Base-by-base conservation (phyloP, 1,140 invertebrate genomes). In the Trichomalopsis sarcophagae region DNA sequence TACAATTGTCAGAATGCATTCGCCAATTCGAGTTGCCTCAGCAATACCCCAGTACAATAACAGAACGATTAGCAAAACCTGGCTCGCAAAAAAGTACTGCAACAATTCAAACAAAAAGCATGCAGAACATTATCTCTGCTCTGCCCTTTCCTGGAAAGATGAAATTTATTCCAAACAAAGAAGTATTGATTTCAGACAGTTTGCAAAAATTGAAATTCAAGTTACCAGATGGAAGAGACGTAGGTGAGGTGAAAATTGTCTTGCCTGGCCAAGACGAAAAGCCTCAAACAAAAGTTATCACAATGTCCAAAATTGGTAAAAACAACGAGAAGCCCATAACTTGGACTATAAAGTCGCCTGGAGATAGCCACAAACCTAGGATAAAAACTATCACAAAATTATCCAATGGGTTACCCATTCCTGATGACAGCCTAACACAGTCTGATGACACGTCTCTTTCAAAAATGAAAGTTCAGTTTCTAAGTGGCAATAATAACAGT, bases 201-300 rank as follows among this genome's bases (percentile, higher is more conserved):
- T 33, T 90, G 21, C 87, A 87, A 9, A 91, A 90, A 68, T 55
- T 91, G 0, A 89, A 91, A 69, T 75, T 91, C 44, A 87, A 88
- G 30, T 86, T 87, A 9, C 77, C 71, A 1, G 79, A 88, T 83
- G 91, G 91, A 0, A 88, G 87, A 69, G 89, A 92, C 47, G 82
- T 92, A 1, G 91, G 91, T 10, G 89, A 91, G 68, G 86, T 91
- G 33, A 89, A 91, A 9, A 69, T 90, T 3, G 33, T 2, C 27
- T 33, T 3, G 4, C 75, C 75, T 13, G 11, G n/a, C 1, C 44
- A 47, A 7, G 44, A 77, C 30, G n/a, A 55, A 0, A 77, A 30
- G 44, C 0, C 27, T 27, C 75, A 27, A 55, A 27, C 44, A 2
- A 87, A 87, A 73, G n/a, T 27, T 1, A 84, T 84, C 36, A 84